A percentile compares a stretch with the other conserved stretches of the same genome.
Evolutionary conservation across 37 sponge, comb jelly and placozoan species (phyloP).

Genomic region (Bolinopsis microptera): DNA sequence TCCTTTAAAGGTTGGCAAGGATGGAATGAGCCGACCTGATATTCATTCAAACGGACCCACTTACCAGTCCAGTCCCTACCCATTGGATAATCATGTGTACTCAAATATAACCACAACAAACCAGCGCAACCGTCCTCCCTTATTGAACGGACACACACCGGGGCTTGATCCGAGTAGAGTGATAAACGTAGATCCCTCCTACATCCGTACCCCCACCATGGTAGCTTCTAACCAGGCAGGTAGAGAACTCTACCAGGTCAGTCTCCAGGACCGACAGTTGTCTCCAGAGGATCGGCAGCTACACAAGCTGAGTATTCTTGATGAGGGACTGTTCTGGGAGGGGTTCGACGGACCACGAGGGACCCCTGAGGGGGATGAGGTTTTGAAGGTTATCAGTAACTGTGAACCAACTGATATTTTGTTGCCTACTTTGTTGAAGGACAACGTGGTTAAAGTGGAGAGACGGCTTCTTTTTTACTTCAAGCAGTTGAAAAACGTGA

Average conservation of each 20-base stretch:
- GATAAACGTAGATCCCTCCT: background rate
- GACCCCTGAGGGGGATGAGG: constrained; percentile 37
- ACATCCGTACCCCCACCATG: background rate
- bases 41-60: background rate
- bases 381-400: constrained; percentile 19
- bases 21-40: background rate
- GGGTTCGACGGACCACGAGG: background rate
- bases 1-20: background rate
- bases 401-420: constrained; percentile 19
- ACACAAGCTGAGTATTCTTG: constrained; percentile 19
- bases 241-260: background rate
- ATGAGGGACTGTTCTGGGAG: background rate
- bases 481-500: constrained; percentile 43
- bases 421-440: constrained; percentile 12
- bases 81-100: background rate
- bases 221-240: background rate
- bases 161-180: background rate
- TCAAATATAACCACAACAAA: background rate
- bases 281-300: background rate
- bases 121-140: background rate
- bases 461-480: constrained; percentile 38
- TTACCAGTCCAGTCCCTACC: background rate
- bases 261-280: background rate
- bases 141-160: background rate
- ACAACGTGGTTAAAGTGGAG: background rate